Percentiles rank a stretch among this genome's conserved stretches.
phyloP scores from a whole-genome alignment of 2,888 invertebrate species.

The Gymnoscelis rufifasciata region DNA sequence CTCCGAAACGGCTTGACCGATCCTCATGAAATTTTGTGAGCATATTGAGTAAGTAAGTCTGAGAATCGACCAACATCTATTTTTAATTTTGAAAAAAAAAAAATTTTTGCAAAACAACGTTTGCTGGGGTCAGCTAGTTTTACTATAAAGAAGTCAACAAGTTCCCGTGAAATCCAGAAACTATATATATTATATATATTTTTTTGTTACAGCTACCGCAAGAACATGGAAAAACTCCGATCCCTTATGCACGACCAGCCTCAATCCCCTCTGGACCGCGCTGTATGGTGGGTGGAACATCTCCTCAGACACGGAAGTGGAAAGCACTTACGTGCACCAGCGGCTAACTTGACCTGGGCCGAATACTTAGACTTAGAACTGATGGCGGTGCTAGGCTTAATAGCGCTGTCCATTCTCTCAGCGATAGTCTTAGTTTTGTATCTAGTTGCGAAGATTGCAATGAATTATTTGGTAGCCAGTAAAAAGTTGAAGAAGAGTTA shows the following conservation, averaged over 20 bases:
- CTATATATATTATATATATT: too few relatives aligned
- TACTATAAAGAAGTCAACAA: too few relatives aligned
- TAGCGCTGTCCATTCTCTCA: background rate
- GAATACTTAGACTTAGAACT: conserved; percentile 30
- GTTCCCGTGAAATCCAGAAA: too few relatives aligned
- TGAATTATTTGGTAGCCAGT: background rate
- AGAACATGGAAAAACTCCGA: conserved; percentile 36
- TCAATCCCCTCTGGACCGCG: conserved; percentile 50
- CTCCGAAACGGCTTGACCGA: too few relatives aligned
- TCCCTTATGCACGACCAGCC: conserved; percentile 53
- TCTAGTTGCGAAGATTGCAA: background rate
- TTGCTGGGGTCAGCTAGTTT: too few relatives aligned
- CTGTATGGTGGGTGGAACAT: conserved; percentile 70
- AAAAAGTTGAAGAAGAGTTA: conserved; percentile 14
- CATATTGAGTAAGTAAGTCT: too few relatives aligned
- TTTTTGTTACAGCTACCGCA: conserved; percentile 25
- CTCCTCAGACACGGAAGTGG: conserved; percentile 62
- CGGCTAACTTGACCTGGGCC: conserved; percentile 40
- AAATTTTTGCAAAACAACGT: too few relatives aligned
- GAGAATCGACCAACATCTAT: too few relatives aligned
- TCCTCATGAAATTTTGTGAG: too few relatives aligned
- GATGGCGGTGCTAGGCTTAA: conserved; percentile 4
- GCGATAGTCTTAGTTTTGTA: background rate
- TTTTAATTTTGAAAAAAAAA: too few relatives aligned
- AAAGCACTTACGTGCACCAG: conserved; percentile 52